These are phyloP conservation scores for Macrotrachela quadricornifera DNA, from an alignment of 1,140 invertebrate species.

Conservation along the genomic window DNA sequence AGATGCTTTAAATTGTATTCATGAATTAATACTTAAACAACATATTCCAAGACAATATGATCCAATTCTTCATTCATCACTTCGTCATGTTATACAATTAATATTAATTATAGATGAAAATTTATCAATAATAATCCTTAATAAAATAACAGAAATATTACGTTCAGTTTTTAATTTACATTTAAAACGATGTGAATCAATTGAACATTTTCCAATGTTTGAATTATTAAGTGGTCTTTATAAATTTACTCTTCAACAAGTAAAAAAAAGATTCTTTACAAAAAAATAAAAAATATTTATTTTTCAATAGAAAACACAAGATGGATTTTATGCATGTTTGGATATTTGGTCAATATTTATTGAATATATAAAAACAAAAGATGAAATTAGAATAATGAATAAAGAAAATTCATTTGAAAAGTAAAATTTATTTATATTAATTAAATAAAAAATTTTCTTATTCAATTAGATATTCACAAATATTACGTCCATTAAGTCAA, in stretches of 20 bases:
- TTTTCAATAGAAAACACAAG: conserved; percentile 36
- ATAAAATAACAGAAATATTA: conserved; percentile 72
- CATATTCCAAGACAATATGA: too few species aligned
- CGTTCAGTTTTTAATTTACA: conserved; percentile 62
- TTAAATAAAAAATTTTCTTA: too few species aligned
- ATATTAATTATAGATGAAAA: too few species aligned
- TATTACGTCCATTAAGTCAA: too few species aligned
- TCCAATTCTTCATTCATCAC: too few species aligned
- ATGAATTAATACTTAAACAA: too few species aligned
- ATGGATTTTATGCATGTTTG: conserved; percentile 53
- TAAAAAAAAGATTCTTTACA: conserved; percentile 11
- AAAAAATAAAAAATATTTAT: neutral
- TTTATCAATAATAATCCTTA: too few species aligned
- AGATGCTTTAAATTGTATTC: too few species aligned
- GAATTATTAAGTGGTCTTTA: conserved; percentile 58
- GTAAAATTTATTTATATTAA: conserved; percentile 5
- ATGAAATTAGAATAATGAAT: conserved; percentile 11
- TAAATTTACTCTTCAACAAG: conserved; percentile 58
- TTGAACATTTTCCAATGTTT: conserved; percentile 48
- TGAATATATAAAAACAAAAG: conserved; percentile 36
- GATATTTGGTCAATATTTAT: conserved; percentile 62
- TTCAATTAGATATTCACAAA: too few species aligned
- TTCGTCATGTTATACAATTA: too few species aligned
- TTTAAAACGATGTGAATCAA: conserved; percentile 56
- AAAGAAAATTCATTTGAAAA: conserved; percentile 12